These are phyloP conservation scores for Nannobrachium achirus DNA, from an alignment of 2,113 vertebrate species.

Conservation along the genomic window DNA sequence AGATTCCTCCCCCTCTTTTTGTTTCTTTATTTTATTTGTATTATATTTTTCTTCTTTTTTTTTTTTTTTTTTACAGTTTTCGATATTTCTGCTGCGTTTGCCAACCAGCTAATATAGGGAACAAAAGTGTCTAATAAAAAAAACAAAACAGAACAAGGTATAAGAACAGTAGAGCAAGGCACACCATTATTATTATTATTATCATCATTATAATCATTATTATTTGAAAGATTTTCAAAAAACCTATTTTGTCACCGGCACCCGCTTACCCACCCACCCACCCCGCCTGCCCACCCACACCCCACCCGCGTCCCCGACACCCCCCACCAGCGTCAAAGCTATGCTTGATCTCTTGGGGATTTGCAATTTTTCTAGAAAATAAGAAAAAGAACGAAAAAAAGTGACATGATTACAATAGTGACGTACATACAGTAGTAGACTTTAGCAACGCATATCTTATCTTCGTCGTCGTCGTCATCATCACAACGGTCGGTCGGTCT, in stretches of 20 bases:
- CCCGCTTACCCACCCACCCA: slow-evolving; percentile 7
- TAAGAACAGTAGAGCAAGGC: slow-evolving; percentile 93
- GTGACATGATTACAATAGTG: slow-evolving; percentile 75
- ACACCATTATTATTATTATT: slow-evolving; percentile 76
- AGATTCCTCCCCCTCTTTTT: too few species aligned
- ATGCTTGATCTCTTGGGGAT: slow-evolving; percentile 72
- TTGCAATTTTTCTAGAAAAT: slow-evolving; percentile 52
- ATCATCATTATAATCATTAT: too few species aligned
- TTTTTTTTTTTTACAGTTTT: slow-evolving; percentile 57
- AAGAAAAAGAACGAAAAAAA: slow-evolving; percentile 52
- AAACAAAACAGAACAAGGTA: slow-evolving; percentile 71
- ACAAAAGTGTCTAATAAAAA: slow-evolving; percentile 84
- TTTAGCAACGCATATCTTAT: slow-evolving; percentile 32
- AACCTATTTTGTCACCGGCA: too few species aligned
- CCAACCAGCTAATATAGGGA: slow-evolving; percentile 81
- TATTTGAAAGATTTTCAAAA: slow-evolving; percentile 78
- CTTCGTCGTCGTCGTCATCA: slow-evolving; percentile 75
- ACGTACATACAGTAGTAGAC: slow-evolving; percentile 44
- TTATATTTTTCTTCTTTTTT: slow-evolving; percentile 3
- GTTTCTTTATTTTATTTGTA: slow-evolving; percentile 78
- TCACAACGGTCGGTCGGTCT: slow-evolving; percentile 75
- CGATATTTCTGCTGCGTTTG: slow-evolving; percentile 57
- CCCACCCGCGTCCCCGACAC: slow-evolving; percentile 56
- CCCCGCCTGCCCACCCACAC: slow-evolving; percentile 40
- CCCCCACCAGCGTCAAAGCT: slow-evolving; percentile 50